phyloP scores from a whole-genome alignment of 2,113 vertebrate genomes.

The Xiphorhynchus elegans region DNA sequence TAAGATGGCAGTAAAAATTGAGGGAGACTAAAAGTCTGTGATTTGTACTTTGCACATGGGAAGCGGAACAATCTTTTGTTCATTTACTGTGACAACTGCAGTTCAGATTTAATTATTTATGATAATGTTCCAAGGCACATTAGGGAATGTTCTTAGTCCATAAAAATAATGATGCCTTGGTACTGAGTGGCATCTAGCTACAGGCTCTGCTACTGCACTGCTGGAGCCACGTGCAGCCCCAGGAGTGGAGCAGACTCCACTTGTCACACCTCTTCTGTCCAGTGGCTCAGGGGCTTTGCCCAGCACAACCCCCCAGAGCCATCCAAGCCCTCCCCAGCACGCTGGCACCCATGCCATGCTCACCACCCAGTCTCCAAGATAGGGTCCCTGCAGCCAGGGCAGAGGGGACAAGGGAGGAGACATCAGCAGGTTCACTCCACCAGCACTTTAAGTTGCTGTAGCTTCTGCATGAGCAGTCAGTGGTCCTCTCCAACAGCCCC shows the following conservation, averaged over 20 bases:
- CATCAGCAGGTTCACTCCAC: neutral
- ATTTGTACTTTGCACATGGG: conserved; percentile 53
- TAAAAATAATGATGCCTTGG: neutral
- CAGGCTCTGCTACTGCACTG: neutral
- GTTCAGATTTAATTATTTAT: conserved; percentile 65
- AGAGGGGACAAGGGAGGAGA: neutral
- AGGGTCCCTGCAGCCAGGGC: neutral
- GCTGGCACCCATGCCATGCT: rapidly evolving
- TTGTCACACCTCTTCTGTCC: too few species aligned
- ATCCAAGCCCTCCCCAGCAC: neutral
- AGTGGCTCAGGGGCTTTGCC: rapidly evolving
- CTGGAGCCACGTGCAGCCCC: neutral
- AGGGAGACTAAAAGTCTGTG: conserved; percentile 40
- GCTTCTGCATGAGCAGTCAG: rapidly evolving
- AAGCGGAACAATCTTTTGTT: conserved; percentile 62
- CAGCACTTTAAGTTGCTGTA: neutral
- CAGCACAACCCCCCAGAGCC: neutral
- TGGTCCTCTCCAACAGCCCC: neutral
- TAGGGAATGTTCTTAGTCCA: conserved; percentile 20
- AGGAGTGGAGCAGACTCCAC: rapidly evolving
- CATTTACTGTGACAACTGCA: conserved; percentile 63
- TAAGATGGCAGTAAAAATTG: conserved; percentile 45
- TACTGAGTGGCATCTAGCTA: conserved; percentile 45
- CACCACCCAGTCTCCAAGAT: neutral
- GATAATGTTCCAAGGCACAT: conserved; percentile 38